Evolutionary conservation across 2,113 vertebrate genomes (phyloP), one percentile per base, ranked within the genome.

Genomic region (Patagioenas fasciata): DNA sequence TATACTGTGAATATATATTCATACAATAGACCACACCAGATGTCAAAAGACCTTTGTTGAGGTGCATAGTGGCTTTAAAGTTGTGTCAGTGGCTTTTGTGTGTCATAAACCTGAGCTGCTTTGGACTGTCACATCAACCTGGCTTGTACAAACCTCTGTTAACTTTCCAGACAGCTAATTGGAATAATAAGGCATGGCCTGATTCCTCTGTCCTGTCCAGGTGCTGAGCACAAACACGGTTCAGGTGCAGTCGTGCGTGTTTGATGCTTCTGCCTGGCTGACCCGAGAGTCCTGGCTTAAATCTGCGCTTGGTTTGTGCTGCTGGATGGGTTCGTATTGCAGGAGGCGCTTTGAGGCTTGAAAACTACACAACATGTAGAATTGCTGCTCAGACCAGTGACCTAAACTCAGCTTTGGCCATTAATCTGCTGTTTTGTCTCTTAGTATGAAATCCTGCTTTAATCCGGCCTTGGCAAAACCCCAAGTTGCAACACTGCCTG

Each of bases 391-490:
- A 36, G 44, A 11, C 48, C 72, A 62, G 21, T 67, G 60, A 51
- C 77, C 62, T 61, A 32, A 94, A 54, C 51, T 83, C 38, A 6
- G 50, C 15, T 26, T 81, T 70, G 78, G 58, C 50, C 15, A 9
- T 36, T 61, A 75, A 15, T 92, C 77, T 85, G 50, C 53, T 72
- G 57, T 56, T 89, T 80, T 77, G 80, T 80, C 85, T 86, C 82
- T 89, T 75, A 69, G 38, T 61, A 34, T 25, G 50, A 70, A 87
- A 90, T 71, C 69, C 50, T 50, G 78, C 17, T 6, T 57, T 88
- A 65, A 25, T n/a, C 8, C 42, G 54, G 54, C 54, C 29, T 31
- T 71, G 62, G 50, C 56, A 69, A 50, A 44, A 38, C 0, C 40
- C 44, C 71, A 36, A 13, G 44, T 32, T 50, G 42, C 32, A 12